Percentiles rank a stretch among this genome's conserved stretches.
Evolutionary conservation across 2,888 invertebrate species (phyloP).

Genomic region (Opisthograptis luteolata): DNA sequence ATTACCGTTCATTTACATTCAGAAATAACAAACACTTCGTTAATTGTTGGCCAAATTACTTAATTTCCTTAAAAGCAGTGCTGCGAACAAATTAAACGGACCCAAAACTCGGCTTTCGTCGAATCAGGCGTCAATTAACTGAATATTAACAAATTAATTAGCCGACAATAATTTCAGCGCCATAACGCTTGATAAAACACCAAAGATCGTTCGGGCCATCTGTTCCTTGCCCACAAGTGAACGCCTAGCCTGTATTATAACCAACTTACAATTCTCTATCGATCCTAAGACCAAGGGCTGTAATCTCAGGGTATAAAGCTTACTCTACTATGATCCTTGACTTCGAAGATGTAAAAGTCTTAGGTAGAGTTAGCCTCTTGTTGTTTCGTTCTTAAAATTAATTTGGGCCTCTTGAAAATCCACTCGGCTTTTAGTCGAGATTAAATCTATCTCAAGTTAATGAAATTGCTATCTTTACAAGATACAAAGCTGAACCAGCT

Average conservation of each 20-base stretch:
- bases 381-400: constrained; percentile 79
- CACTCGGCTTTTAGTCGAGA: constrained; percentile 60
- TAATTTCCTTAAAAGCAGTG: constrained; percentile 33
- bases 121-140: constrained; percentile 45
- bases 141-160: constrained; percentile 73
- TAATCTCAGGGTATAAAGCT: constrained; percentile 40
- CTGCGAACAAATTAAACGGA: constrained; percentile 44
- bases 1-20: constrained; percentile 16
- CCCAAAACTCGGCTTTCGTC: constrained; percentile 42
- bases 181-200: constrained; percentile 60
- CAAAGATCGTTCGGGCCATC: constrained; percentile 72
- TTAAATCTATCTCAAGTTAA: constrained; percentile 74
- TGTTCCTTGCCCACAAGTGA: constrained; percentile 68
- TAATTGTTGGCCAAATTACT: constrained; percentile 39
- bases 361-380: constrained; percentile 38
- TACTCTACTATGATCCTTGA: constrained; percentile 34
- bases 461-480: constrained; percentile 62
- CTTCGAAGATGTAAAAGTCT: constrained; percentile 13
- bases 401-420: constrained; percentile 76
- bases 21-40: constrained; percentile 23
- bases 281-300: constrained; percentile 15
- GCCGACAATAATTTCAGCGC: constrained; percentile 64
- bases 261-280: constrained; percentile 4
- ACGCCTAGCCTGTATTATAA: constrained; percentile 35
- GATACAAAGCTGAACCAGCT: constrained; percentile 45